These are phyloP conservation scores for Drosophila tani DNA, from an alignment of 1,140 invertebrate species.

Conservation along the genomic window DNA sequence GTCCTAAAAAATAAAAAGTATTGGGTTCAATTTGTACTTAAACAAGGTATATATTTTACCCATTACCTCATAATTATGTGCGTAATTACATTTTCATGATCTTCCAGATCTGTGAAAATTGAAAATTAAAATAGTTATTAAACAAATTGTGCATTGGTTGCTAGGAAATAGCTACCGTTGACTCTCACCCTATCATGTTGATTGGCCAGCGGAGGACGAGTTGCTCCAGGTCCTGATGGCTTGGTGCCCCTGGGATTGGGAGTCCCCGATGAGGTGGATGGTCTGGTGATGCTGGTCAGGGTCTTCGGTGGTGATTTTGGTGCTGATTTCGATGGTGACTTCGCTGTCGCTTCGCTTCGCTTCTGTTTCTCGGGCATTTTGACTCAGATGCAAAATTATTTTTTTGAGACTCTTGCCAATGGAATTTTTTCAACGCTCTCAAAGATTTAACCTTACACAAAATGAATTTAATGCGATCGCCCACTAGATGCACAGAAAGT, in stretches of 20 bases:
- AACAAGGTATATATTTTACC: not conserved
- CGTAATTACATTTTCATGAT: conserved; percentile 39
- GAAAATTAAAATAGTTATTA: not conserved
- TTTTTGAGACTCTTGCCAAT: not conserved
- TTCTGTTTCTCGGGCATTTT: conserved; percentile 53
- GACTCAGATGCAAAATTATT: not conserved
- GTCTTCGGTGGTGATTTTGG: conserved; percentile 1
- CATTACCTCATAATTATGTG: not conserved
- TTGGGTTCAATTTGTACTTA: fast-evolving
- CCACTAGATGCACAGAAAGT: conserved; percentile 35
- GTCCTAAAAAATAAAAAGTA: not conserved
- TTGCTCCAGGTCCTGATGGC: not conserved
- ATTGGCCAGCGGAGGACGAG: conserved; percentile 31
- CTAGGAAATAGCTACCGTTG: not conserved
- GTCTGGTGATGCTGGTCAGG: conserved; percentile 4
- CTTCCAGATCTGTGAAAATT: conserved; percentile 31
- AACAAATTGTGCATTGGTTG: not conserved
- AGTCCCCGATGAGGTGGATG: conserved; percentile 9
- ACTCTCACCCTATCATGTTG: conserved; percentile 57
- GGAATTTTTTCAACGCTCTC: conserved; percentile 6
- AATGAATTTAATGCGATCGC: conserved; percentile 56
- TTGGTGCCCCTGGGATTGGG: not conserved
- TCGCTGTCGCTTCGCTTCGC: not conserved
- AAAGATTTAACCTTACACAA: conserved; percentile 13
- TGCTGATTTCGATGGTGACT: conserved; percentile 9